Conservation (phyloP, 2,888 invertebrate genomes). For the Diarsia rubi region DNA sequence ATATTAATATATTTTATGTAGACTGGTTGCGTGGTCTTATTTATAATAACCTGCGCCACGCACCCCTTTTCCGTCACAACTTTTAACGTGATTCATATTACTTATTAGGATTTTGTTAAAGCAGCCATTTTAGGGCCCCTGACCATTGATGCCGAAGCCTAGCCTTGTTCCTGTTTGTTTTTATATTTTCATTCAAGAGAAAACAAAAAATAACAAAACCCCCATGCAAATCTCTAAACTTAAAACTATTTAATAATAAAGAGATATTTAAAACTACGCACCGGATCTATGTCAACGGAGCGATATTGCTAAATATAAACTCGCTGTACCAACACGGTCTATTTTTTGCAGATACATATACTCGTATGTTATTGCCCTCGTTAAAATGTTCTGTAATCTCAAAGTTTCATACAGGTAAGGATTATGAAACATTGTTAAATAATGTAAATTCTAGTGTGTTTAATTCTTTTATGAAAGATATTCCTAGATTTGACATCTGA, state of each 20-base stretch:
- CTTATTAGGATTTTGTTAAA: no score
- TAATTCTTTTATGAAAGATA: neutral
- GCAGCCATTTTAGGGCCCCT: no score
- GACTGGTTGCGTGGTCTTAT: no score
- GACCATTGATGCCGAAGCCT: no score
- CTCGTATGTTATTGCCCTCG: conserved; percentile 50
- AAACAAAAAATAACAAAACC: neutral
- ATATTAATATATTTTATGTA: no score
- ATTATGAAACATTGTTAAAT: conserved; percentile 3
- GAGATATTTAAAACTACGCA: conserved; percentile 35
- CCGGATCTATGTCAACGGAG: conserved; percentile 58
- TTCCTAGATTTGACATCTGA: neutral
- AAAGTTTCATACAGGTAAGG: conserved; percentile 24
- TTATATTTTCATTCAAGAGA: no score
- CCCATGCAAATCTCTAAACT: conserved; percentile 16
- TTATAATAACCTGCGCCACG: no score
- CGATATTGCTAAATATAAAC: conserved; percentile 53
- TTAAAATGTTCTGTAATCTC: conserved; percentile 2
- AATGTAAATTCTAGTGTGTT: neutral
- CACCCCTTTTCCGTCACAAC: no score
- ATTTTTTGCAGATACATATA: conserved; percentile 50
- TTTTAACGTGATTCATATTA: no score
- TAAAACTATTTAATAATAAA: conserved; percentile 13
- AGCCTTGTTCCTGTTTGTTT: no score
- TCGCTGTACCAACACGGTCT: conserved; percentile 25